A percentile compares a stretch with the other conserved stretches of the same genome.
Evolutionary conservation across 2,888 invertebrate genomes (phyloP).

Genomic region (Ormyrus rosae): DNA sequence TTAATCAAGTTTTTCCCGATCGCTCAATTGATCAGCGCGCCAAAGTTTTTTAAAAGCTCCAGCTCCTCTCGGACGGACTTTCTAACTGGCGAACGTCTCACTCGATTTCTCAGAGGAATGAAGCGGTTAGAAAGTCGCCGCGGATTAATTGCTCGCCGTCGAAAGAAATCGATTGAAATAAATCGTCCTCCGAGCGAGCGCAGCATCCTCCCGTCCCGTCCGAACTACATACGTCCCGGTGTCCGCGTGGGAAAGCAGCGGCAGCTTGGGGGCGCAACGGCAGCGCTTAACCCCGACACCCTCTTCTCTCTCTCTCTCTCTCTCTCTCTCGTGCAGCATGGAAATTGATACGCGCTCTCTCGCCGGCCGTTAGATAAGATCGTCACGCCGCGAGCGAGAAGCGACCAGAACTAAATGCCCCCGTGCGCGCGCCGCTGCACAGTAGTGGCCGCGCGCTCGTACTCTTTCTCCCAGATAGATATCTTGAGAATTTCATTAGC

Average conservation of each 20-base stretch:
- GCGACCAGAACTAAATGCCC: conserved; percentile 37
- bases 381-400: conserved; percentile 61
- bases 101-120: neutral
- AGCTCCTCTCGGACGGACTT: too few species aligned
- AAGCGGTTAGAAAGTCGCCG: neutral
- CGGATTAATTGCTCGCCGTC: neutral
- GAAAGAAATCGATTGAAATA: too few species aligned
- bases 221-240: too few species aligned
- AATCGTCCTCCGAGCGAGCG: too few species aligned
- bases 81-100: too few species aligned
- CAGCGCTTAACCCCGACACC: too few species aligned
- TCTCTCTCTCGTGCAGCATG: conserved; percentile 42
- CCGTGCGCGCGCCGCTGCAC: conserved; percentile 1
- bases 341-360: conserved; percentile 62
- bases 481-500: conserved; percentile 69
- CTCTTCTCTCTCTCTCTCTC: neutral
- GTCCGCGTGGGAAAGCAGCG: too few species aligned
- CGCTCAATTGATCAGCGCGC: too few species aligned
- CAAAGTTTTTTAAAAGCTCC: too few species aligned
- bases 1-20: too few species aligned
- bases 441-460: conserved; percentile 1
- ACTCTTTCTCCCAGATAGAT: conserved; percentile 59
- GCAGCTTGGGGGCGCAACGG: too few species aligned
- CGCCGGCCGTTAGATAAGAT: conserved; percentile 60
- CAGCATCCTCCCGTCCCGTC: too few species aligned